Evolutionary conservation across 1,140 invertebrate genomes (phyloP).

Genomic region (Papilio machaon): DNA sequence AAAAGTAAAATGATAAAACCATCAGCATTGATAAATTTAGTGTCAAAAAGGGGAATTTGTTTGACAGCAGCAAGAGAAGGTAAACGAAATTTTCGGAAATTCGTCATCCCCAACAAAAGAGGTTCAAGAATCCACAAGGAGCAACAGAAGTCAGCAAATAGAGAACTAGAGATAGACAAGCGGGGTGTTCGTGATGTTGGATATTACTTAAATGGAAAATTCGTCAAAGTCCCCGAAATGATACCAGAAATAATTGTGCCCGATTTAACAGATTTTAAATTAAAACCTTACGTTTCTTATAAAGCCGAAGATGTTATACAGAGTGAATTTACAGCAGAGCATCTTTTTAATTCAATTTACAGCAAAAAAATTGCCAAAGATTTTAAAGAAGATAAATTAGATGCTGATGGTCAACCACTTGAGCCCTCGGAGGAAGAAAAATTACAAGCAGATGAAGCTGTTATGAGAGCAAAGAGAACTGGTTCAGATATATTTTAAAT

Average conservation of each 20-base stretch:
- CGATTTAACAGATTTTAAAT: constrained; percentile 88
- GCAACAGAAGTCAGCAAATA: constrained; percentile 83
- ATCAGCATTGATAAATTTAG: constrained; percentile 60
- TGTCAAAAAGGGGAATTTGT: constrained; percentile 82
- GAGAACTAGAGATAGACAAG: constrained; percentile 84
- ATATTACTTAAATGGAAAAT: constrained; percentile 82
- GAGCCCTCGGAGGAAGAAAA: constrained; percentile 89
- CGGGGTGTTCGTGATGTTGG: constrained; percentile 86
- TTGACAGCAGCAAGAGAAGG: constrained; percentile 83
- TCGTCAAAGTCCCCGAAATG: constrained; percentile 91
- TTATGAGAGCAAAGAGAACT: constrained; percentile 85
- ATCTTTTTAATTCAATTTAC: constrained; percentile 93
- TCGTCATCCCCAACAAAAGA: constrained; percentile 87
- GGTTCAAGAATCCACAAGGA: constrained; percentile 87
- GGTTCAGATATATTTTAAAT: constrained; percentile 89
- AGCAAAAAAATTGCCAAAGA: constrained; percentile 90
- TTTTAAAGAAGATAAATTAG: constrained; percentile 87
- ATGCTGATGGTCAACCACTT: constrained; percentile 85
- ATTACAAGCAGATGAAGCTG: constrained; percentile 88
- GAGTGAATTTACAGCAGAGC: constrained; percentile 90
- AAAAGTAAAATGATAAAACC: constrained; percentile 68
- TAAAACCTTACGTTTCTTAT: constrained; percentile 98
- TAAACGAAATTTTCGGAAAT: constrained; percentile 91
- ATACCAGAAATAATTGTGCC: constrained; percentile 96
- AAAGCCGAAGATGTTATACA: constrained; percentile 88